Evolutionary conservation across 1,140 invertebrate species (phyloP), one percentile per base, ranked within the genome.

Genomic region (Gerris buenoi): DNA sequence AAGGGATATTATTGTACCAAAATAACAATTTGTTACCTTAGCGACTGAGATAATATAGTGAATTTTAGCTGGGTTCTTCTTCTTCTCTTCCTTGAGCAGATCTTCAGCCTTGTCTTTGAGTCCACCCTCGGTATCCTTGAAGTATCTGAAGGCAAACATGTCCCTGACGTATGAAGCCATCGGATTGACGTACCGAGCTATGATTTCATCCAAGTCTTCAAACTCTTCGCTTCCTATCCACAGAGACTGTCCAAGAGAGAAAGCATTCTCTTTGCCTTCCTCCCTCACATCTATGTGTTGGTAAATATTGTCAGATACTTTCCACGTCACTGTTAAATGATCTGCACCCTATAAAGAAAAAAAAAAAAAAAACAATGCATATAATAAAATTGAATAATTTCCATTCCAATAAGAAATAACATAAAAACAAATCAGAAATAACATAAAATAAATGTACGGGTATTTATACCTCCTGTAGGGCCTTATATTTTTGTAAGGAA

Each of bases 181-280:
- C 0, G 96, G 97, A 70, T 91, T 94, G 2, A 99, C 87, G 77
- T 97, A 85, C 14, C 95, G 84, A 0, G 96, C 95, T 46, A 99
- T 93, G 61, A 99, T 99, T 88, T 99, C 97, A 79, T 99, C 97
- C 18, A 99, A 78, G 80, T 99, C 97, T 81, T 99, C 97, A 79
- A 95, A 99, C 73, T 96, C 91, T 73, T 91, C 90, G 65, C 82
- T 86, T 15, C 87, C 87, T 69, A 97, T 97, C 85, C 86, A 89
- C 0, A 99, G 78, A 60, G 87, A 87, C 70, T 87, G 85, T 26
- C 97, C 97, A 23, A 99, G 78, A 59, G 93, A 95, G 75, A 98
- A 99, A 0, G 88, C 88, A 76, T 99, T 98, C 73, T 94, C 90
- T 80, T 99, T 99, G 13, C 93, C 93, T 76, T 97, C 88, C 79